Evolutionary conservation across 92 coral and sea anemone species (phyloP), one percentile per base, ranked within the genome.

Genomic region (Epizoanthus rinbou): DNA sequence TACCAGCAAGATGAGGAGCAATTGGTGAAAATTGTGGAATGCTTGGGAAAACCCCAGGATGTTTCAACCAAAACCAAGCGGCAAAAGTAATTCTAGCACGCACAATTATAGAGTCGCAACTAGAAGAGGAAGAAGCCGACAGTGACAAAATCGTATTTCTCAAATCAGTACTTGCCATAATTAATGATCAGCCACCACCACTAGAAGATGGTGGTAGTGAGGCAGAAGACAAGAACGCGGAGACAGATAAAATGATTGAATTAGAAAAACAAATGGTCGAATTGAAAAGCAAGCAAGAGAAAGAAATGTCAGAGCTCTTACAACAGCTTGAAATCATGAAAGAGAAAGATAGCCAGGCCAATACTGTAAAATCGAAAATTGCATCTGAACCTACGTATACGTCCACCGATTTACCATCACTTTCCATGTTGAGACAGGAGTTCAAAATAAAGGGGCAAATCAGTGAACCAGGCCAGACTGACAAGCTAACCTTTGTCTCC

Each of bases 401-500:
- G 31, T 28, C 31, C 31, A 28, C 31, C 31, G 2, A 28, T 28
- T 28, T 28, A 28, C 31, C 31, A 28, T 28, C 31, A 28, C 31
- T 28, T 28, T 28, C 31, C 31, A 28, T 28, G 31, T 28, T 28
- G 31, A 28, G 31, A 28, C 2, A 2, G 31, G 31, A 84, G 5
- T 83, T 52, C 62, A 76, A 90, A 79, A 74, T 86, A 3, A 43
- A 74, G 73, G 91, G 87, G 4, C 86, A 81, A 62, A 84, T 87
- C 17, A 73, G 86, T 16, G 85, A 85, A 57, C 89, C 84, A 0
- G 90, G 86, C 3, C 90, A 86, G 35, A 85, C 86, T 45, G 90
- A 84, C 15, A 87, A 84, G 53, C 58, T 87, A 66, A 67, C 87
- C 13, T 91, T 90, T 66, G 87, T 90, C 8, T 90, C 91, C 8